phyloP scores from a whole-genome alignment of 2,888 invertebrate genomes.

The Tanypteryx hageni region DNA sequence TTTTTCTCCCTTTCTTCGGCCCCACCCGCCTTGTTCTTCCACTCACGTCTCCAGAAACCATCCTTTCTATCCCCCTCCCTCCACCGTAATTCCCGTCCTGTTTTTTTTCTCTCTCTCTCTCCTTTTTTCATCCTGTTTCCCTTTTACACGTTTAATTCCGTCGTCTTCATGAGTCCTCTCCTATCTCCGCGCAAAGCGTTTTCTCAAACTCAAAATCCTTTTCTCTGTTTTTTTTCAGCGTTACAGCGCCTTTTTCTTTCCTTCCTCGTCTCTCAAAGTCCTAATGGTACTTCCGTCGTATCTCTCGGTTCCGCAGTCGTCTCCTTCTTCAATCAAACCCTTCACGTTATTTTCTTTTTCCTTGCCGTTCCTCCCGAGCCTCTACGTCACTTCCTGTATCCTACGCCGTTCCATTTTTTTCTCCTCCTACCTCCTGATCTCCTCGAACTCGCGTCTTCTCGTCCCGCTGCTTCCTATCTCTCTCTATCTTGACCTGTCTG shows the following conservation, averaged over 20 bases:
- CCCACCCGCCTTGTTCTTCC: constrained; percentile 17
- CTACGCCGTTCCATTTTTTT: not conserved
- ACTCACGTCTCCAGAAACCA: constrained; percentile 30
- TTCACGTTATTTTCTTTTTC: not conserved
- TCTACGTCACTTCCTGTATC: not conserved
- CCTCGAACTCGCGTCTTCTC: not conserved
- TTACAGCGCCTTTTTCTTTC: not conserved
- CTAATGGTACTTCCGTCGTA: no score
- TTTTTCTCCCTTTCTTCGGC: not conserved
- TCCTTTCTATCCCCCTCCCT: not conserved
- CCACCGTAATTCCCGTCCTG: not conserved
- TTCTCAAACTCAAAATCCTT: no score
- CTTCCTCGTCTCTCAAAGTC: not conserved
- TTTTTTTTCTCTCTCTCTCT: not conserved
- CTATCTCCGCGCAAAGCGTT: not conserved
- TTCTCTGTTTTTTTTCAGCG: not conserved
- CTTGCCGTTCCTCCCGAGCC: not conserved
- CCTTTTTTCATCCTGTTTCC: not conserved
- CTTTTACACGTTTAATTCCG: no score
- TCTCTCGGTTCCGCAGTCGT: no score
- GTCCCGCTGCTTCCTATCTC: not conserved
- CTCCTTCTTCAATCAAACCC: no score
- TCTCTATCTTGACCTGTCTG: not conserved
- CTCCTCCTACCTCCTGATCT: not conserved
- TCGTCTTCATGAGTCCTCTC: not conserved